Evolutionary conservation across 2,113 vertebrate genomes (phyloP).

Genomic region (Sylvietta virens): DNA sequence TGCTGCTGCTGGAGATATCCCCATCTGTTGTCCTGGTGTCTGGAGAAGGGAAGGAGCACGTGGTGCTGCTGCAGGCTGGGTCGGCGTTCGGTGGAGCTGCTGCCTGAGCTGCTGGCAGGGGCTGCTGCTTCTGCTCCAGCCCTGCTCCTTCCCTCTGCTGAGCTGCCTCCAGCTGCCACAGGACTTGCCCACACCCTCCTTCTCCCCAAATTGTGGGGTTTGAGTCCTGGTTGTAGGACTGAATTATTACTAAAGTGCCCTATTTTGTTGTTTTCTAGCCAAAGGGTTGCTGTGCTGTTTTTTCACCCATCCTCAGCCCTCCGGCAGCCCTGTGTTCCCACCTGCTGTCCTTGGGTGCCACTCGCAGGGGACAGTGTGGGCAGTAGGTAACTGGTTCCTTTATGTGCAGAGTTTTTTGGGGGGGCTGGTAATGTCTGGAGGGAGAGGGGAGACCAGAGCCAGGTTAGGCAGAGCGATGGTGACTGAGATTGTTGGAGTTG

Average conservation of each 20-base stretch:
- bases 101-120: not conserved
- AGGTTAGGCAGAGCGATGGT: fast-evolving
- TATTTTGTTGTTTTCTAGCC: not conserved
- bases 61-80: not conserved
- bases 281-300: not conserved
- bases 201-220: fast-evolving
- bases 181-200: not conserved
- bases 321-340: not conserved
- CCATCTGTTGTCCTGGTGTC: not conserved
- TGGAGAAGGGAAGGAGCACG: not conserved
- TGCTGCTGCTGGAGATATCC: not conserved
- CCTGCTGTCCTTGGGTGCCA: not conserved
- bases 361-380: fast-evolving
- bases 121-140: not conserved
- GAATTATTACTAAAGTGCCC: not conserved
- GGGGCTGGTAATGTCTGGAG: not conserved
- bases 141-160: not conserved
- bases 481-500: not conserved
- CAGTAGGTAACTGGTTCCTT: not conserved
- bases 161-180: not conserved
- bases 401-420: not conserved
- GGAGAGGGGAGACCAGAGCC: not conserved
- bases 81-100: not conserved
- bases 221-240: not conserved
- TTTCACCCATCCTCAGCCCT: fast-evolving